phyloP scores from a whole-genome alignment of 2,888 invertebrate species.

The Amaurobius ferox region DNA sequence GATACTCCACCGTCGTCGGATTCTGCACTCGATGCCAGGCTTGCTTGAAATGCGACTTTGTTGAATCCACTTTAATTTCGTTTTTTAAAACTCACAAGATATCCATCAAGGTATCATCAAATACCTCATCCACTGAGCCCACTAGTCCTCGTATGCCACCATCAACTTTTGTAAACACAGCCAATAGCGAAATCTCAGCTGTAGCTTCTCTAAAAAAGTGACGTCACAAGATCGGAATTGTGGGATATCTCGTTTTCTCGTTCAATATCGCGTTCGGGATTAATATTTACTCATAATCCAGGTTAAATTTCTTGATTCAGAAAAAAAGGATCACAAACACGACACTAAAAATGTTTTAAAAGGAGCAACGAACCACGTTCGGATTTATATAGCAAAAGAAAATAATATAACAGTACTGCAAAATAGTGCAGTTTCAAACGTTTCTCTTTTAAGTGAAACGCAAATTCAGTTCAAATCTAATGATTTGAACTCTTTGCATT shows the following conservation, averaged over 20 bases:
- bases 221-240: constrained; percentile 46
- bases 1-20: constrained; percentile 74
- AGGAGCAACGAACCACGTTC: too few relatives aligned
- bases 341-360: too few relatives aligned
- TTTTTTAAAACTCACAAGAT: constrained; percentile 56
- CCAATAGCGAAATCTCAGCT: constrained; percentile 70
- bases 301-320: not conserved
- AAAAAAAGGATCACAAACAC: too few relatives aligned
- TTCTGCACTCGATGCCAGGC: constrained; percentile 74
- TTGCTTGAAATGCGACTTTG: constrained; percentile 72
- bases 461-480: too few relatives aligned
- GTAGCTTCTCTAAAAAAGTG: constrained; percentile 63
- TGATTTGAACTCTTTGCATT: too few relatives aligned
- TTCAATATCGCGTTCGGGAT: not conserved
- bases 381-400: too few relatives aligned
- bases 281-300: not conserved
- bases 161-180: constrained; percentile 72
- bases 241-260: constrained; percentile 42
- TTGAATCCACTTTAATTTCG: constrained; percentile 66
- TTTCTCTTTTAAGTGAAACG: too few relatives aligned
- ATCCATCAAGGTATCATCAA: constrained; percentile 69
- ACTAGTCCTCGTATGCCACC: constrained; percentile 53
- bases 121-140: constrained; percentile 43
- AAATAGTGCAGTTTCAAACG: too few relatives aligned
- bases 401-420: too few relatives aligned